Conservation (phyloP, 2,113 vertebrate species). For the Campylorhamphus procurvoides region DNA sequence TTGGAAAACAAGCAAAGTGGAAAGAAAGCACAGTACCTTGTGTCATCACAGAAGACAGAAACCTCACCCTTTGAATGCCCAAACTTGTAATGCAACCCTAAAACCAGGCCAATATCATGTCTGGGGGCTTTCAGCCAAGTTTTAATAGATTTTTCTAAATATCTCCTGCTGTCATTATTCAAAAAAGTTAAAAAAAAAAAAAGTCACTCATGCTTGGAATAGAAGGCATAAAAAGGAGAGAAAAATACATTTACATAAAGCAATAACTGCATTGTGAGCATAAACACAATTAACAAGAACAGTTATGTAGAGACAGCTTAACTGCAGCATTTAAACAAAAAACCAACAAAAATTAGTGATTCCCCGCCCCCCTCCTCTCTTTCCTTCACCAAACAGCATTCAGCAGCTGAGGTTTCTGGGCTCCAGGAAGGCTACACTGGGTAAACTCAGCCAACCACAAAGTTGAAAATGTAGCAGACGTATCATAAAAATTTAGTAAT, state of each 20-base stretch:
- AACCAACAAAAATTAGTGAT: not conserved
- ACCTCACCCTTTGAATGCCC: not conserved
- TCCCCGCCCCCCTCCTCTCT: not conserved
- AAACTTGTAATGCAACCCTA: not conserved
- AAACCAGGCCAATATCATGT: not conserved
- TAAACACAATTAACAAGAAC: not conserved
- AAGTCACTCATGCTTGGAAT: not conserved
- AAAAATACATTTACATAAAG: not conserved
- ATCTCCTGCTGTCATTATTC: not conserved
- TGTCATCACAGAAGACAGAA: not conserved
- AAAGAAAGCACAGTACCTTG: not conserved
- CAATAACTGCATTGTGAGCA: not conserved
- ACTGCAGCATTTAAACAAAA: not conserved
- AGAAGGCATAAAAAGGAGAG: not conserved
- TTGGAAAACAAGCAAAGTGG: not conserved
- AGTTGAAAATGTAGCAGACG: constrained; percentile 47
- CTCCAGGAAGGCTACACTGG: constrained; percentile 2
- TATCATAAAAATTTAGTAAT: constrained; percentile 60
- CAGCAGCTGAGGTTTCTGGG: constrained; percentile 17
- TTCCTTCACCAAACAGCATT: not conserved
- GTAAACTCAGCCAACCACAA: constrained; percentile 48
- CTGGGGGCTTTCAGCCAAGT: not conserved
- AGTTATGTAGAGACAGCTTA: not conserved
- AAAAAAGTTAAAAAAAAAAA: not conserved
- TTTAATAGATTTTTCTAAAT: not conserved